A percentile compares a stretch with the other conserved stretches of the same genome.
phyloP scores from a whole-genome alignment of 2,797 vertebrate genomes.

The Acomys russatus region DNA sequence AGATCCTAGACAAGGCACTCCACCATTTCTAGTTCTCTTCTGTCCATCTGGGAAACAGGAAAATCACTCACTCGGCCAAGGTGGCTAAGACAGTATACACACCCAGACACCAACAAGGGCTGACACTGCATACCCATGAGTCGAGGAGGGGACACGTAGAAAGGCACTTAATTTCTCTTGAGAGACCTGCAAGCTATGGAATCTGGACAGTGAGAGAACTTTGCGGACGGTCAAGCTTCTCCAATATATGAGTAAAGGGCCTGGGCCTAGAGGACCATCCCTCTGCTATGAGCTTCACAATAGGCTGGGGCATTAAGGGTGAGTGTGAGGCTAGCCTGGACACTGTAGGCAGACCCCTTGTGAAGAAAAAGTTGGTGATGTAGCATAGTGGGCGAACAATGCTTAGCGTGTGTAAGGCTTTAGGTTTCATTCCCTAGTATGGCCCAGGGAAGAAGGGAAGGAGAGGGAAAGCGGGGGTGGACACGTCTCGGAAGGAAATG shows the following conservation, averaged over 20 bases:
- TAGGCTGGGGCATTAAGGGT: neutral
- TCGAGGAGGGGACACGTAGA: neutral
- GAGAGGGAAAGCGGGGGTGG: neutral
- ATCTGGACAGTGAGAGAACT: neutral
- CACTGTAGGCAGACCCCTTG: neutral
- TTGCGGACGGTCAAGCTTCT: neutral
- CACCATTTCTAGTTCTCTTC: neutral
- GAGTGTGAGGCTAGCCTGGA: neutral
- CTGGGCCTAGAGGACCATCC: neutral
- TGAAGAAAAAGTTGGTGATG: neutral
- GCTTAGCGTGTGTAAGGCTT: neutral
- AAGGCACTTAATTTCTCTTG: neutral
- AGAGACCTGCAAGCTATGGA: neutral
- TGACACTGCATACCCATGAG: accelerated
- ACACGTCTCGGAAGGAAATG: neutral
- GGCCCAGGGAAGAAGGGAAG: neutral
- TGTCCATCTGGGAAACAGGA: neutral
- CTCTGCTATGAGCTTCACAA: neutral
- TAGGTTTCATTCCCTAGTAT: neutral
- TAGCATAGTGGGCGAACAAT: neutral
- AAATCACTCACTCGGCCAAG: neutral
- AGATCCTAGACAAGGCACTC: neutral
- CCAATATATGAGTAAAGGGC: neutral
- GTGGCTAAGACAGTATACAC: neutral
- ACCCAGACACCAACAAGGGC: neutral